Evolutionary conservation across 2,888 invertebrate species (phyloP), one percentile per base, ranked within the genome.

Genomic region (Keiferia lycopersicella): DNA sequence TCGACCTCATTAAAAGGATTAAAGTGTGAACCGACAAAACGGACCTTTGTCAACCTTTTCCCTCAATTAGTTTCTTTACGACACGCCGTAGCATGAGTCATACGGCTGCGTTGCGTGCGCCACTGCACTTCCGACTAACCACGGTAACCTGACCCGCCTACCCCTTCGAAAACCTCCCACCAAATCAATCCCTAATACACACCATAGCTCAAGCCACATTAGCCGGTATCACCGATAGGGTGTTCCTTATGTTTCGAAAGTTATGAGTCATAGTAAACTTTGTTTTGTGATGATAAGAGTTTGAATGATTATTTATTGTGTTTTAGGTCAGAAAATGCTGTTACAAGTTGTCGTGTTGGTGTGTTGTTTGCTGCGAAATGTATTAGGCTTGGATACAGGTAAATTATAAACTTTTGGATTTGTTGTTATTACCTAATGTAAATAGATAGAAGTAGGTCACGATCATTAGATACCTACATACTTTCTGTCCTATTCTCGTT

Each of bases 61-160:
- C 66, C 65, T 73, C 70, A 71, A 75, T 72, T 71, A 69, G 67
- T 70, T 66, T 65, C 65, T 72, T 72, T 68, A 69, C 64, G 65
- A 67, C 63, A 67, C 66, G 64, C 67, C 38, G n/a, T 34, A 1
- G 65, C 62, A 71, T 84, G 84, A 84, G 68, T 83, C 84, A 84
- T 77, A 62, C 68, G 73, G 75, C 72, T 72, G 34, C 34, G 10
- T 84, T 79, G 85, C 85, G 85, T 86, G 85, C 74, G 72, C 65
- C 67, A 76, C 72, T 82, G 81, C 79, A 81, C 72, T 79, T 72
- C 65, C 66, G 64, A 20, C 58, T 61, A 41, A 57, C 83, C 79
- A 75, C 39, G 66, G 65, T 76, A 76, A 75, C 73, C 70, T 79
- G 82, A 81, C 66, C 82, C 67, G 60, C 64, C 64, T 68, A 68